These are phyloP conservation scores for Spisula subtruncata DNA, from an alignment of 2,888 invertebrate species.

Conservation along the genomic window DNA sequence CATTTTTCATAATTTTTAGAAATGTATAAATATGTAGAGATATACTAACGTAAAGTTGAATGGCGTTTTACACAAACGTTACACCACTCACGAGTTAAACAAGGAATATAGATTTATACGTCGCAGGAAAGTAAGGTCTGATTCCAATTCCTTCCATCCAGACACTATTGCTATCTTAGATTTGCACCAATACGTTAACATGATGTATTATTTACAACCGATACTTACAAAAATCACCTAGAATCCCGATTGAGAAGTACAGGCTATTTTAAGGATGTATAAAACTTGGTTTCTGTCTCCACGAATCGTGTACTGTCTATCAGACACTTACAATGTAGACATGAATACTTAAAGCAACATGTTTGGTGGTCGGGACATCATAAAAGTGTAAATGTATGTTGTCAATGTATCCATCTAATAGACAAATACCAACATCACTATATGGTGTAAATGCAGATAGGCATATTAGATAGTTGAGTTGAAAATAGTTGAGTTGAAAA, in stretches of 20 bases:
- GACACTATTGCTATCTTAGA: neutral
- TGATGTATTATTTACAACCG: neutral
- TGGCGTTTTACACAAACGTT: neutral
- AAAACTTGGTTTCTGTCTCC: neutral
- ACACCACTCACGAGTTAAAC: neutral
- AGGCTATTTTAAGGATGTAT: neutral
- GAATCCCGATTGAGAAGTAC: neutral
- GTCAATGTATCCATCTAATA: too few relatives aligned
- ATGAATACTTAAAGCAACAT: too few relatives aligned
- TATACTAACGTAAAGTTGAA: neutral
- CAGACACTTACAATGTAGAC: too few relatives aligned
- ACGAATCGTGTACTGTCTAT: too few relatives aligned
- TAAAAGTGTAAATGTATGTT: too few relatives aligned
- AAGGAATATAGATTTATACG: neutral
- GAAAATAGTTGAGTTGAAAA: too few relatives aligned
- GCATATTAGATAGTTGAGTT: too few relatives aligned
- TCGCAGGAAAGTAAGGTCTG: neutral
- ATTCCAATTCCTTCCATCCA: neutral
- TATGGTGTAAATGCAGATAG: too few relatives aligned
- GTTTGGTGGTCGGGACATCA: too few relatives aligned
- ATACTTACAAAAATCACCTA: neutral
- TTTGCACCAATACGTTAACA: neutral
- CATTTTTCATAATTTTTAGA: too few relatives aligned
- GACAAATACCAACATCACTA: too few relatives aligned
- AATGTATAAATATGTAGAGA: too few relatives aligned